phyloP scores from a whole-genome alignment of 1,140 invertebrate species.

The Ladona fulva region DNA sequence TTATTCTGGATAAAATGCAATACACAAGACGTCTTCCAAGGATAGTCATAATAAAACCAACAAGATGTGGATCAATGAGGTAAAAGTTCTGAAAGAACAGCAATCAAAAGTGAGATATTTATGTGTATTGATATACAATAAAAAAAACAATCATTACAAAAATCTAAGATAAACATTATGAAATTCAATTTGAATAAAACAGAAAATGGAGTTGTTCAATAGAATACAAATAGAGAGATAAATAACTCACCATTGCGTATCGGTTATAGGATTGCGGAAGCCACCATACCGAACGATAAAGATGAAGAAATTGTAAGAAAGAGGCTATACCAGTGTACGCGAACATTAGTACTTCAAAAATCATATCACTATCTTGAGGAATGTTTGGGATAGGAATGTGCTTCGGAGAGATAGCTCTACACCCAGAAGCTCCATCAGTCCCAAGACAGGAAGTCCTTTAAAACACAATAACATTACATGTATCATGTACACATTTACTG shows the following conservation, averaged over 20 bases:
- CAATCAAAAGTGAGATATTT: neutral
- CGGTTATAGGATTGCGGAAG: slow-evolving; percentile 80
- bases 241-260: slow-evolving; percentile 71
- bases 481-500: neutral
- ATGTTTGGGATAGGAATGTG: slow-evolving; percentile 80
- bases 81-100: slow-evolving; percentile 80
- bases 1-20: slow-evolving; percentile 42
- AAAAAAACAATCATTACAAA: neutral
- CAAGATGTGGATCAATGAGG: slow-evolving; percentile 79
- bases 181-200: no score
- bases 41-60: slow-evolving; percentile 71
- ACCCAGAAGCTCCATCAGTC: neutral
- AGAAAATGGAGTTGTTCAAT: neutral
- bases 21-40: slow-evolving; percentile 70
- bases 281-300: slow-evolving; percentile 97
- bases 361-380: slow-evolving; percentile 67
- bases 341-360: slow-evolving; percentile 78
- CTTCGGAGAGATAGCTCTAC: slow-evolving; percentile 45
- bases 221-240: neutral
- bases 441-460: neutral
- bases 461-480: neutral
- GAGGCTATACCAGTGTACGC: slow-evolving; percentile 64
- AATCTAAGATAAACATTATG: no score
- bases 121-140: no score
- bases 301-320: slow-evolving; percentile 81